Evolutionary conservation across 2,888 invertebrate species (phyloP), one percentile per base, ranked within the genome.

Genomic region (Hydrotaea cyrtoneurina): DNA sequence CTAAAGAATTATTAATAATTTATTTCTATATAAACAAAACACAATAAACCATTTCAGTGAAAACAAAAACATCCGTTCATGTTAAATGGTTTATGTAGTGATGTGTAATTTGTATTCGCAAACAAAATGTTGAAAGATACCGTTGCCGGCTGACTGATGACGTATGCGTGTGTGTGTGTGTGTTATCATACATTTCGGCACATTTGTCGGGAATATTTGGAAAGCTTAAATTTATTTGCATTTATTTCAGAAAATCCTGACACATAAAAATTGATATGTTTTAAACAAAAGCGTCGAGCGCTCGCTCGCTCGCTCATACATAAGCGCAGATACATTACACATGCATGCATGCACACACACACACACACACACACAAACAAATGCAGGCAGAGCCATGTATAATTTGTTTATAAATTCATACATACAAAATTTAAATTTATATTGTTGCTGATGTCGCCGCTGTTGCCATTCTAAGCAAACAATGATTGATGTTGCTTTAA

Each of bases 401-500:
- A 50, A 50, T 50, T 77, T 64, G 72, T 73, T 62, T 62, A 62
- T 15, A 31, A 26, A 31, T 26, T 26, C 23, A 62, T 62, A 26
- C 31, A 31, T 13, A 57, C 10, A 57, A 50, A 50, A 50, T 50
- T 15, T 50, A 39, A n/a, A 50, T 50, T 50, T 72, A 64, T 71
- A 55, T 31, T 7, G 19, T 55, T 76, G 46, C 17, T 78, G 31
- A 19, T 73, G 66, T 15, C 62, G 23, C n/a, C 43, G 53, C 15
- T 75, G 4, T 59, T 75, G 62, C 31, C 80, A 55, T 50, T n/a
- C 74, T 64, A 74, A 80, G 71, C 80, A 74, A 80, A 64, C 80
- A 84, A 72, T 84, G 80, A 84, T 80, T 81, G 84, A 84, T 81
- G 84, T 84, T 78, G 78, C 46, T 78, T 78, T 84, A 72, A 81